Percentiles rank a stretch among this genome's conserved stretches.
Conservation (phyloP, 1,140 invertebrate genomes). For the Geopemphigus sp. region DNA sequence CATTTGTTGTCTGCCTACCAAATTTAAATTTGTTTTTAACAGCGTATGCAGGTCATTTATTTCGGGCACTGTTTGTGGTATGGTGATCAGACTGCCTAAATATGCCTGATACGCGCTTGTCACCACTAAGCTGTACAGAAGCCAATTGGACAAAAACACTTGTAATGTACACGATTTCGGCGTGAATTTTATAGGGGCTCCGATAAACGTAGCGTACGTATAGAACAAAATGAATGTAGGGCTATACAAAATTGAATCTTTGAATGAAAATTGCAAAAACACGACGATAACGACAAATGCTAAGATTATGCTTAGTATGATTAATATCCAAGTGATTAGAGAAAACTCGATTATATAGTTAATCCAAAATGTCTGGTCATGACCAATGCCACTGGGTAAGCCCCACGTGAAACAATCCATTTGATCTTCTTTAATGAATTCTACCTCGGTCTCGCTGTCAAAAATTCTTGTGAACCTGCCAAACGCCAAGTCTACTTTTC, state of each 20-base stretch:
- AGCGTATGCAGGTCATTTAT: conserved; percentile 51
- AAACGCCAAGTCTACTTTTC: conserved; percentile 51
- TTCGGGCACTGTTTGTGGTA: conserved; percentile 52
- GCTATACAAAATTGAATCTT: conserved; percentile 20
- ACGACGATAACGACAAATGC: conserved; percentile 42
- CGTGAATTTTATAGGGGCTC: conserved; percentile 40
- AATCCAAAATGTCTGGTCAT: conserved; percentile 52
- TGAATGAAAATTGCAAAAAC: conserved; percentile 6
- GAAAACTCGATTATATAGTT: conserved; percentile 53
- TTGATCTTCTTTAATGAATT: conserved; percentile 51
- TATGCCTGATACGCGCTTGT: conserved; percentile 52
- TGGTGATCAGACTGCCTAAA: conserved; percentile 54
- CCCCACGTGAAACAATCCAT: conserved; percentile 55
- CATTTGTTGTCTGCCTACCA: conserved; percentile 53
- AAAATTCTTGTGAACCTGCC: conserved; percentile 52
- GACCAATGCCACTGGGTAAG: conserved; percentile 52
- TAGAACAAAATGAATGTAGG: conserved; percentile 48
- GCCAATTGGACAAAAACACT: conserved; percentile 52
- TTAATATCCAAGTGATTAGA: conserved; percentile 26
- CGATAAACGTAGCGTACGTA: conserved; percentile 51
- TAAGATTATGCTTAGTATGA: conserved; percentile 43
- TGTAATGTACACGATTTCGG: conserved; percentile 49
- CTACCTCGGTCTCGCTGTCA: conserved; percentile 50
- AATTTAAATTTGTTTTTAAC: conserved; percentile 51
- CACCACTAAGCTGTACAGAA: conserved; percentile 53